Conservation (phyloP, 2,888 invertebrate species). For the Cremastobaeus sp. region DNA sequence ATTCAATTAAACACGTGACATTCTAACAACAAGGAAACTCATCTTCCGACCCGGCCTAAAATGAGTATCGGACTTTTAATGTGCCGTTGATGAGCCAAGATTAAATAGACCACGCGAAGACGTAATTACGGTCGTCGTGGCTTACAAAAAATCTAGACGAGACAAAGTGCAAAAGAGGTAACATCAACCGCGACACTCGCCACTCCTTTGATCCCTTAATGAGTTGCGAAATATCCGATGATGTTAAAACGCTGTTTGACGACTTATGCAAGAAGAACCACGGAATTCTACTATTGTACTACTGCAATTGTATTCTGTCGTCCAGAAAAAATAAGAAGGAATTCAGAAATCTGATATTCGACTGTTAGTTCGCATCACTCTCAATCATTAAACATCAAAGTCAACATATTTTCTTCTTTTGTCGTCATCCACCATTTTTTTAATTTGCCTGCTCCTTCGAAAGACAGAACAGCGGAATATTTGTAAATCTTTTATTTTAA, state of each 20-base stretch:
- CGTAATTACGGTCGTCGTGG: constrained; percentile 73
- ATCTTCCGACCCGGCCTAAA: constrained; percentile 30
- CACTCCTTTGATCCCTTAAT: constrained; percentile 74
- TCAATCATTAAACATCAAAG: no score
- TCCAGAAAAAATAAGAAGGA: no score
- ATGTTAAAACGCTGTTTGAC: constrained; percentile 43
- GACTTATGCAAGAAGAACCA: constrained; percentile 26
- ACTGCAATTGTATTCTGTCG: constrained; percentile 18
- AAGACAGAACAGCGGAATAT: no score
- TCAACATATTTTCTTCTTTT: no score
- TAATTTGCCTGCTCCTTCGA: no score
- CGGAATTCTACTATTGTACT: constrained; percentile 3
- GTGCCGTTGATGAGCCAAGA: constrained; percentile 71
- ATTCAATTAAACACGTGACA: constrained; percentile 52
- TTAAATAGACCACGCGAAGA: constrained; percentile 73
- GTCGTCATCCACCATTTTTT: no score
- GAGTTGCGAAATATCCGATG: constrained; percentile 55
- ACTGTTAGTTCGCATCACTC: no score
- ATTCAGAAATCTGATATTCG: no score
- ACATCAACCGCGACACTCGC: constrained; percentile 59
- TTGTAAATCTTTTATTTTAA: no score
- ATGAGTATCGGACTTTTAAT: constrained; percentile 60
- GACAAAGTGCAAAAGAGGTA: constrained; percentile 61
- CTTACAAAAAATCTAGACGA: constrained; percentile 63
- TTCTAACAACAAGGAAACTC: constrained; percentile 45